A percentile compares a stretch with the other conserved stretches of the same genome.
Conservation (phyloP, 1,140 invertebrate genomes). For the Drosophila ercepeae region DNA sequence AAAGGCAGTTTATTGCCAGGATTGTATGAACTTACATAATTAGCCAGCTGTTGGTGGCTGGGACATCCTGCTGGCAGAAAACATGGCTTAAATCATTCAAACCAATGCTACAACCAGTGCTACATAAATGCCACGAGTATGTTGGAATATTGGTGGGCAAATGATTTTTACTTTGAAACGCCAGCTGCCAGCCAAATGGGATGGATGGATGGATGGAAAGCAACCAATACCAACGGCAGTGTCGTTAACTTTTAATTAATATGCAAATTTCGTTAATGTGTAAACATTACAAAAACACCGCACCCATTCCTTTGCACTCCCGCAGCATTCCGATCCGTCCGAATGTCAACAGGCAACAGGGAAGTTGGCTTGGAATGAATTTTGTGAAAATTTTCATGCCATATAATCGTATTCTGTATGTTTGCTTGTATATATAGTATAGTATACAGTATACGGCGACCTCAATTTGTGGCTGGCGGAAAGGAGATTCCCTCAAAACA, state of each 20-base stretch:
- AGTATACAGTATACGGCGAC: too few species aligned
- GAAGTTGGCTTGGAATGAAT: constrained; percentile 25
- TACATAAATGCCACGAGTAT: not conserved
- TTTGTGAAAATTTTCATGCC: constrained; percentile 41
- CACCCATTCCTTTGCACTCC: not conserved
- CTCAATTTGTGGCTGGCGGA: constrained; percentile 47
- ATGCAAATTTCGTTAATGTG: constrained; percentile 74
- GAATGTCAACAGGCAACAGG: constrained; percentile 32
- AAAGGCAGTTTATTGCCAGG: not conserved
- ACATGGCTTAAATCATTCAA: constrained; percentile 34
- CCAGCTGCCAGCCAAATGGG: constrained; percentile 24
- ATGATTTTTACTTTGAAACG: constrained; percentile 26
- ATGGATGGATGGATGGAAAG: too few species aligned
- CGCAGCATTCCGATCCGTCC: constrained; percentile 7
- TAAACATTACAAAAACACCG: constrained; percentile 36
- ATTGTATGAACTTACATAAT: constrained; percentile 44
- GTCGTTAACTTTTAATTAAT: constrained; percentile 76
- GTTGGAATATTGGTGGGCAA: constrained; percentile 1
- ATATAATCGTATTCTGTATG: not conserved
- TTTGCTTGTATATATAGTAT: not conserved
- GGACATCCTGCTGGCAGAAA: constrained; percentile 14
- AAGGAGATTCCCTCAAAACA: constrained; percentile 10
- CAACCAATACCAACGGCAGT: constrained; percentile 24
- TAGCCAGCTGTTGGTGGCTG: constrained; percentile 44
- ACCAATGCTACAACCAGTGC: constrained; percentile 33